A percentile compares a stretch with the other conserved stretches of the same genome.
These are phyloP conservation scores for Zygaena filipendulae DNA, from an alignment of 2,888 invertebrate genomes.

Conservation along the genomic window DNA sequence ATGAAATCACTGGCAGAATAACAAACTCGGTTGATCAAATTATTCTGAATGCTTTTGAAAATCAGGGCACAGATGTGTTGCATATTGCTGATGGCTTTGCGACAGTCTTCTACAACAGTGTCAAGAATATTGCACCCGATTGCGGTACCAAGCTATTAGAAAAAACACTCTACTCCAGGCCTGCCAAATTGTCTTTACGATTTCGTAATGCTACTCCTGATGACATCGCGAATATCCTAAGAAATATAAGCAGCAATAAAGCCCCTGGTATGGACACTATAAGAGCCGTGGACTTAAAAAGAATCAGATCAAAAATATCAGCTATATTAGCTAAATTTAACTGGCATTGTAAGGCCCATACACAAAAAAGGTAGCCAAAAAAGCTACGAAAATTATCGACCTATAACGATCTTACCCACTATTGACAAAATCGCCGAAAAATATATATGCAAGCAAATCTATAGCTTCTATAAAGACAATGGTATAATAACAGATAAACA, in stretches of 20 bases:
- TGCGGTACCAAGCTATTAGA: no score
- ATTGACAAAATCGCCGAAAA: constrained; percentile 6
- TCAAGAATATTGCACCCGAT: no score
- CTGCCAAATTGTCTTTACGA: no score
- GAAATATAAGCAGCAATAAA: constrained; percentile 11
- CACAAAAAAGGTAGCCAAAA: constrained; percentile 5
- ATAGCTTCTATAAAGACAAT: constrained; percentile 1
- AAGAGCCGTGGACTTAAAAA: constrained; percentile 10
- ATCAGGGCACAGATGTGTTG: background rate
- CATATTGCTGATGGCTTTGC: constrained; percentile 7
- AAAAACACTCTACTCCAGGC: no score
- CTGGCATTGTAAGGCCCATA: constrained; percentile 15
- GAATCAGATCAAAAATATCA: constrained; percentile 6
- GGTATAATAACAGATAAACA: constrained; percentile 2
- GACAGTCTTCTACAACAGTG: no score
- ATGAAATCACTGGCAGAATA: constrained; percentile 8
- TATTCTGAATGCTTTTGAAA: constrained; percentile 6
- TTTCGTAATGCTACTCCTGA: no score
- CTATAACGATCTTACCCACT: constrained; percentile 5
- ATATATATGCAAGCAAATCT: constrained; percentile 2
- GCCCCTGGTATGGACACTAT: constrained; percentile 14
- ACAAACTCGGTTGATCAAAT: constrained; percentile 6
- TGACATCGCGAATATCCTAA: no score
- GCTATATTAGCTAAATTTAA: constrained; percentile 13
- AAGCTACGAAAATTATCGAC: constrained; percentile 6